Base-by-base conservation (phyloP, 2,797 vertebrate species). In the Arrhamphus sclerolepis region DNA sequence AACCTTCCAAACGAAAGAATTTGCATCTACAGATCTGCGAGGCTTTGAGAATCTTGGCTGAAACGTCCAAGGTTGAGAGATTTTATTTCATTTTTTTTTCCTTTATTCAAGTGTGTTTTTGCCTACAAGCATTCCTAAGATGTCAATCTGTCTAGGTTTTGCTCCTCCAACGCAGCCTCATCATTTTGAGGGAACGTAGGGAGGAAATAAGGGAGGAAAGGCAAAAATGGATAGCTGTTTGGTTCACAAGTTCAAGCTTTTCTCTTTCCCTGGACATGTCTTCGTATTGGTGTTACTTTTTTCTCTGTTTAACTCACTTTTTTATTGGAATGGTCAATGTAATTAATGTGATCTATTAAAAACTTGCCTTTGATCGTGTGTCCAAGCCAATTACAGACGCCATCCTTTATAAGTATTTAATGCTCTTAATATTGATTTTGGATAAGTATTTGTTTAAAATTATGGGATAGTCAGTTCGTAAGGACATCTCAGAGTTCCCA, bases 201-300 rank as follows among this genome's bases (percentile, higher is more conserved):
- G 88, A 85, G 82, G 82, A 65, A 56, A 77, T 63, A 18, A 17
- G 78, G 85, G 86, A 81, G 87, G 78, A 76, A 63, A 73, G 53
- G 44, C 50, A 14, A 53, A 38, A 78, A 80, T 62, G 64, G 39
- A 83, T 69, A 16, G 62, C 49, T 28, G 38, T 28, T 10, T 18
- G 71, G 77, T 81, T 87, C 82, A 87, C n/a, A 24, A 75, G 81
- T 83, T 87, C 77, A 86, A 62, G 18, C 51, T 31, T 79, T 43
- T 73, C 47, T 3, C 43, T 64, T 79, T 74, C 42, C 60, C 42
- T 44, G 31, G 42, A 53, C 38, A 6, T 9, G 44, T 41, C 7
- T 7, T 21, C 6, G 5, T 5, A 24, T 10, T 34, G 3, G 7
- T 20, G 13, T 24, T 60, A 17, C 38, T 42, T 47, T 47, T n/a